These are phyloP conservation scores for Microtus montanus DNA, from an alignment of 2,113 vertebrate species.

Conservation along the genomic window DNA sequence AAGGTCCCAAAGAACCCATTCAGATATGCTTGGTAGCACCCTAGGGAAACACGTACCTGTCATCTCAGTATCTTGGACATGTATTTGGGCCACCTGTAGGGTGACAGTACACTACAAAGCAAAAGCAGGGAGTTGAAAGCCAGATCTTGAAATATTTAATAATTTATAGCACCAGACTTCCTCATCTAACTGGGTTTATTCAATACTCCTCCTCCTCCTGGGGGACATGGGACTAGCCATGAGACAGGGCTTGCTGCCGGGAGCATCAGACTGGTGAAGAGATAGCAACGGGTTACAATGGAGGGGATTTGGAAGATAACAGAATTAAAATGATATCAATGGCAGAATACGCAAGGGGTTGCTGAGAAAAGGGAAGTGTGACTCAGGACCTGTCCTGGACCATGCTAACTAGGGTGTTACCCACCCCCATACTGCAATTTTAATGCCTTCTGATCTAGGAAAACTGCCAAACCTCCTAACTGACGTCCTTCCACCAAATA, in stretches of 20 bases:
- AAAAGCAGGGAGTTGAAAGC: slow-evolving; percentile 3
- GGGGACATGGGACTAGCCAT: neutral
- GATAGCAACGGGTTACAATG: neutral
- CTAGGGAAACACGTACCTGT: slow-evolving; percentile 53
- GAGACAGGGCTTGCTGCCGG: neutral
- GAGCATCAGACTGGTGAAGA: neutral
- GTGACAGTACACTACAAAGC: slow-evolving; percentile 69
- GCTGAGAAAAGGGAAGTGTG: neutral
- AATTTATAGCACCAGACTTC: neutral
- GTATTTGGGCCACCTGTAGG: slow-evolving; percentile 48
- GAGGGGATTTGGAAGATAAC: neutral
- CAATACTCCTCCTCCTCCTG: neutral
- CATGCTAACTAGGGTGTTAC: neutral
- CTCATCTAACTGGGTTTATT: neutral
- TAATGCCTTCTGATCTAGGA: neutral
- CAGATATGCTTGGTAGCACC: neutral
- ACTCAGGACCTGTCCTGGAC: neutral
- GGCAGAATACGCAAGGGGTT: neutral
- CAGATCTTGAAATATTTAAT: neutral
- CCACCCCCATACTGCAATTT: neutral
- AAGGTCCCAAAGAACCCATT: neutral
- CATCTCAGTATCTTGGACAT: neutral
- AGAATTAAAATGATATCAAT: neutral
- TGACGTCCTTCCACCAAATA: neutral
- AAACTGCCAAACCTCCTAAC: neutral